Percentiles rank a stretch among this genome's conserved stretches.
Evolutionary conservation across 2,113 vertebrate species (phyloP).

Genomic region (Atlantisia rogersi): DNA sequence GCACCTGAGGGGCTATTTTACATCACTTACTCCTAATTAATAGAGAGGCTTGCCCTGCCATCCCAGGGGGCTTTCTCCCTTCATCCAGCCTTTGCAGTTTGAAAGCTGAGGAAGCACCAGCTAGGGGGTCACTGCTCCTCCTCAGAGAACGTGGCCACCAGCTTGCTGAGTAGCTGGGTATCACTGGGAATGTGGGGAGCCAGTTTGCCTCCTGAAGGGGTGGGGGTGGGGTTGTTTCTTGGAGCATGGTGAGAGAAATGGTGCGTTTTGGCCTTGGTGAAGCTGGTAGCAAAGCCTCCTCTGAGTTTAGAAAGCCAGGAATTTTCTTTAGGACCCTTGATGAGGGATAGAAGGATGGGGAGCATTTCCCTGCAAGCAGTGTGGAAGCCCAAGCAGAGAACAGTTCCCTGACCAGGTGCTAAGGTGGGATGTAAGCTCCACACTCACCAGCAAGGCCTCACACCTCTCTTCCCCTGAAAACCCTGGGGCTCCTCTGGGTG

Average conservation of each 20-base stretch:
- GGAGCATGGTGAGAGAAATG: background rate
- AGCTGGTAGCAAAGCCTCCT: background rate
- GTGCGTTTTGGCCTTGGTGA: background rate
- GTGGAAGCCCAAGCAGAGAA: background rate
- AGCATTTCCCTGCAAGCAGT: background rate
- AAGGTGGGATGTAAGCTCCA: background rate
- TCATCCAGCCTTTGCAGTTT: background rate
- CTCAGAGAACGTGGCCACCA: background rate
- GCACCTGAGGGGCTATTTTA: constrained; percentile 52
- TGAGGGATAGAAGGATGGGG: background rate
- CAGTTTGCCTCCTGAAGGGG: background rate
- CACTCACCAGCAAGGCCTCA: background rate
- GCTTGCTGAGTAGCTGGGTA: background rate
- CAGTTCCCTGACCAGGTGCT: background rate
- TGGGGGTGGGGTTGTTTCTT: background rate
- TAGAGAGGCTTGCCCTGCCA: constrained; percentile 22
- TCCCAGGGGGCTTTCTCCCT: constrained; percentile 13
- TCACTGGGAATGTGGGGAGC: background rate
- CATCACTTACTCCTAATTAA: constrained; percentile 60
- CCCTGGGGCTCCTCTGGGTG: background rate
- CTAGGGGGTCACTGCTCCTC: background rate
- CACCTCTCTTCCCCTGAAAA: background rate
- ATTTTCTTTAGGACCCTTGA: background rate
- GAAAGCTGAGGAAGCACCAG: background rate
- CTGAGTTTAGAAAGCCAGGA: background rate